Percentiles rank a stretch among this genome's conserved stretches.
phyloP scores from a whole-genome alignment of 2,113 vertebrate genomes.

The Rhegmatorhina hoffmannsi region DNA sequence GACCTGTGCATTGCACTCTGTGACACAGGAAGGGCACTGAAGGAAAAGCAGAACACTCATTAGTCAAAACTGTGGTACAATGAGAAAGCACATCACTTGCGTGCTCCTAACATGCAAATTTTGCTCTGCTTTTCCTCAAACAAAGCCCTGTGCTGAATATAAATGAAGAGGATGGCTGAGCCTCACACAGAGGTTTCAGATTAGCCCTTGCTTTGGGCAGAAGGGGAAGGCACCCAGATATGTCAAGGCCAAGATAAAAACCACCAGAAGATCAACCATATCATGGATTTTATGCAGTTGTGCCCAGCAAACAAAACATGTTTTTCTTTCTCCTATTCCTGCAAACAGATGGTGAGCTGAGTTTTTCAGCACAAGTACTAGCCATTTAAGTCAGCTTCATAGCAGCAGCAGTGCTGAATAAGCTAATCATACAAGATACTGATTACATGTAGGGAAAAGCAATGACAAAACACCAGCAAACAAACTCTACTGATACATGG shows the following conservation, averaged over 20 bases:
- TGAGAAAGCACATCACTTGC: neutral
- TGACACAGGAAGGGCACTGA: neutral
- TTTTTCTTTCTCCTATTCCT: neutral
- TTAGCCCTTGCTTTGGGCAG: neutral
- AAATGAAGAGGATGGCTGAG: neutral
- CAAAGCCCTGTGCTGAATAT: neutral
- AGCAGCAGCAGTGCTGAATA: neutral
- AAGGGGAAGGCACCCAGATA: neutral
- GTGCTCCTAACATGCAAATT: neutral
- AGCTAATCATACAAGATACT: neutral
- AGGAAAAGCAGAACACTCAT: neutral
- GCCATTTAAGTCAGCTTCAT: neutral
- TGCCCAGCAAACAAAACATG: neutral
- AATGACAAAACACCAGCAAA: neutral
- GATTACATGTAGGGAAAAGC: neutral
- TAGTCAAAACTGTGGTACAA: neutral
- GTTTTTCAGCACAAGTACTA: neutral
- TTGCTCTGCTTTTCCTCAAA: neutral
- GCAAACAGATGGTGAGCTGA: neutral
- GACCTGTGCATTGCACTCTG: neutral
- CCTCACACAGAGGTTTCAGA: neutral
- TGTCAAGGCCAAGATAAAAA: neutral
- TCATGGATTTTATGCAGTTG: neutral
- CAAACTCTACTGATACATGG: neutral
- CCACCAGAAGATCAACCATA: neutral